Base-by-base conservation (phyloP, 1,140 invertebrate species). In the Drosophila truncata region DNA sequence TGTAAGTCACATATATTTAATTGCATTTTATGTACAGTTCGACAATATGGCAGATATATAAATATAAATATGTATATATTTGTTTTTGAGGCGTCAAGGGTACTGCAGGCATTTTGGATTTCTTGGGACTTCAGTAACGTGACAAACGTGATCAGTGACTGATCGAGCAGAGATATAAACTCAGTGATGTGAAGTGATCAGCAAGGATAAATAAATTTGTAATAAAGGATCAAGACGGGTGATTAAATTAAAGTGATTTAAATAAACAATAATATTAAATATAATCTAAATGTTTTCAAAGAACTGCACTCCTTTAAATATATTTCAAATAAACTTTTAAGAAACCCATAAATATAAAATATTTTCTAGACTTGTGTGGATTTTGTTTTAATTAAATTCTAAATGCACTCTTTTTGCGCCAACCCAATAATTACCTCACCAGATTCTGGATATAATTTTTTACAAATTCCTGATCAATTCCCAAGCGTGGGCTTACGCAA, bases 1-100 rank as follows among this genome's bases (percentile, higher is more conserved):
- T 67, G 10, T 39, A 11, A 20, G 41, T 44, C 16, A 63, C 62
- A 67, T 77, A 87, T 82, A 87, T 87, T 80, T 80, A 64, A 80
- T 82, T 87, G 70, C 84, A 87, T 54, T 70, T 80, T 74, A 63
- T 78, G 57, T 70, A 71, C 77, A 77, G 65, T 75, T 33, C 13
- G 62, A 73, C 77, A 58, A 23, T 31, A 18, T 42, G 41, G 6
- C 14, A 41, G 14, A 47, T 57, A 47, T 61, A 50, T 71, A 31
- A n/a, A 39, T 3, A 49, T 23, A 59, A 27, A 35, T 71, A 72
- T 73, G 58, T 58, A 14, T 58, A 41, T 23, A 35, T 31, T 23
- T 50, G 14, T 13, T 49, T 72, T 18, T 23, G 14, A 13, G 33
- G 50, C 20, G 35, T 33, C 33, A 49, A 58, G 66, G 50, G 69